Percentiles rank a stretch among this genome's conserved stretches.
Evolutionary conservation across 2,113 vertebrate species (phyloP).

Genomic region (Isichthys henryi): DNA sequence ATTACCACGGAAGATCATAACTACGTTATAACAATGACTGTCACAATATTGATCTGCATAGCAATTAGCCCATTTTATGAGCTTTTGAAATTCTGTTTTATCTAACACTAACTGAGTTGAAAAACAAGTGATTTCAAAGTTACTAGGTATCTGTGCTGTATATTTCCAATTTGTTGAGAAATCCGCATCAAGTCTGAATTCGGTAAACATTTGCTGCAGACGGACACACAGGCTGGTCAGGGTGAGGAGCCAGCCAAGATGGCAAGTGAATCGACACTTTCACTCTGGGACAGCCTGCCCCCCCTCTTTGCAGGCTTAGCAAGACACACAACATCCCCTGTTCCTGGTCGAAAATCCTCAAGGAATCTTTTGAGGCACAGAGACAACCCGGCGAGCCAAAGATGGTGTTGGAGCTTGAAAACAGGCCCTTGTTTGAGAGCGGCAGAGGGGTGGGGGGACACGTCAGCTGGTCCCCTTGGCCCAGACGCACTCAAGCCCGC

Average conservation of each 20-base stretch:
- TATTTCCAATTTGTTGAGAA: constrained; percentile 30
- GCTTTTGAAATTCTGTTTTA: neutral
- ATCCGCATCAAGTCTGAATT: constrained; percentile 32
- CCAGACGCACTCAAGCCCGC: constrained; percentile 28
- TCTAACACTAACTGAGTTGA: neutral
- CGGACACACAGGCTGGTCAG: constrained; percentile 36
- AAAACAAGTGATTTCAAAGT: neutral
- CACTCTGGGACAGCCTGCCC: constrained; percentile 48
- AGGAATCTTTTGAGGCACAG: constrained; percentile 51
- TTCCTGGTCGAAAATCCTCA: constrained; percentile 42
- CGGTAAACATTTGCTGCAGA: constrained; percentile 43
- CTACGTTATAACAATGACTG: neutral
- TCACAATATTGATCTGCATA: neutral
- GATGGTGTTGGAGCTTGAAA: constrained; percentile 35
- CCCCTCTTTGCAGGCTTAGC: constrained; percentile 42
- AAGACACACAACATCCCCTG: constrained; percentile 42
- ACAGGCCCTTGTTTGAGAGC: constrained; percentile 23
- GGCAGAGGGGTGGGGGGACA: constrained; percentile 18
- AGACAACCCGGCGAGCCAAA: constrained; percentile 36
- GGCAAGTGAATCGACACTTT: constrained; percentile 48
- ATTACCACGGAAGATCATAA: neutral
- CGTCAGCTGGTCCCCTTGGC: neutral
- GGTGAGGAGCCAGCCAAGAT: constrained; percentile 29
- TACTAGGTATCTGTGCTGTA: neutral
- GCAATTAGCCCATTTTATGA: neutral